Conservation (phyloP, 2,888 invertebrate genomes). For the Polylopha cassiicola region DNA sequence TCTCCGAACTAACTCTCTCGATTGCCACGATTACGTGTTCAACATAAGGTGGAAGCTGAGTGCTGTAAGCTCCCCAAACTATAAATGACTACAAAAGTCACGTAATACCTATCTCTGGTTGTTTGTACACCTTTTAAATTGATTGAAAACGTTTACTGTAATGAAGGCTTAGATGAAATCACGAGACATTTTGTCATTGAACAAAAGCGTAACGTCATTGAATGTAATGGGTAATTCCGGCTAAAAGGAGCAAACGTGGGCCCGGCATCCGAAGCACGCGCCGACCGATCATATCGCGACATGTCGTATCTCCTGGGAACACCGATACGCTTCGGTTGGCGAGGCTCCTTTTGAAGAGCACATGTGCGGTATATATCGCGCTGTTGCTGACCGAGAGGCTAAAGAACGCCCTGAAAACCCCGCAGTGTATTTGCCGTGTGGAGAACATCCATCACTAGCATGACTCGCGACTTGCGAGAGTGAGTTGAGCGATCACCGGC, state of each 20-base stretch:
- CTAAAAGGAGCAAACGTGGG: conserved; percentile 36
- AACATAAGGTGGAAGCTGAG: conserved; percentile 11
- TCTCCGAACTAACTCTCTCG: too few relatives aligned
- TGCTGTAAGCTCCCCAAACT: conserved; percentile 23
- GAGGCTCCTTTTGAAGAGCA: too few relatives aligned
- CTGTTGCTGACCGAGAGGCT: too few relatives aligned
- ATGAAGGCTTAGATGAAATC: conserved; percentile 60
- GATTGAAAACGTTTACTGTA: conserved; percentile 66
- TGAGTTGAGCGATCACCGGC: conserved; percentile 41
- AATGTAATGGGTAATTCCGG: conserved; percentile 68
- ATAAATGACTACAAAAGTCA: conserved; percentile 41
- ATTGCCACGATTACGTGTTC: too few relatives aligned
- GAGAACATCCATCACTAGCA: conserved; percentile 37
- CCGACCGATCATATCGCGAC: conserved; percentile 65
- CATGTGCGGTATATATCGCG: too few relatives aligned
- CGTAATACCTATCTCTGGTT: conserved; percentile 45
- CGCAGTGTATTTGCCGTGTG: conserved; percentile 43
- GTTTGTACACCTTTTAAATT: conserved; percentile 58
- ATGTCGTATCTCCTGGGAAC: conserved; percentile 55
- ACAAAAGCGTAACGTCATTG: conserved; percentile 69
- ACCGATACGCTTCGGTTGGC: too few relatives aligned
- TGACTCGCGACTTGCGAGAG: conserved; percentile 26
- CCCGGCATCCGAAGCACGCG: conserved; percentile 71
- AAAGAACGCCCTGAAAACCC: conserved; percentile 27
- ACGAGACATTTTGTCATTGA: conserved; percentile 50